Evolutionary conservation across 2,888 invertebrate species (phyloP), one percentile per base, ranked within the genome.

Genomic region (Agrypnus murinus): DNA sequence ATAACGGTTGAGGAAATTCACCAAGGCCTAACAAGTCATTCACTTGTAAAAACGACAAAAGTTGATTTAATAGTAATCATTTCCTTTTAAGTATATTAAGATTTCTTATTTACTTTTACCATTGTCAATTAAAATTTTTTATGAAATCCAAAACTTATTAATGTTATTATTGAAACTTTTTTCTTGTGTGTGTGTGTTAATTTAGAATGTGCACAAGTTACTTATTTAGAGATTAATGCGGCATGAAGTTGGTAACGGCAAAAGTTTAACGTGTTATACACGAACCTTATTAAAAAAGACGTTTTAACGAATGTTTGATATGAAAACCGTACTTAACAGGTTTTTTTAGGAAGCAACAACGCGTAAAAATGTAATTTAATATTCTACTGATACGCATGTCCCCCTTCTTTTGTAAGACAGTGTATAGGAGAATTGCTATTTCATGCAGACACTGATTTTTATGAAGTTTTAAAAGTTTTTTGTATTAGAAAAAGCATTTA

Each of bases 1-100:
- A n/a, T n/a, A 55, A 55, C 55, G 55, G 38, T 55, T n/a, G 50
- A 55, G 36, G 55, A 55, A 36, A 36, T 55, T 55, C 15, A n/a
- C 12, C 55, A 55, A 55, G 55, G 55, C 14, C 55, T 55, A 9
- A 7, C 14, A 7, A 36, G 15, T 31, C 12, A 50, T 50, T 32
- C 50, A 50, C n/a, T 32, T 12, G 14, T 25, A 50, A 50, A n/a
- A 50, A 3, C 10, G 12, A 1, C 6, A 46, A 46, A 46, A 5
- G 12, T 12, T 25, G 17, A 6, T 9, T 17, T 14, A 19, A 43
- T 43, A 25, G n/a, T n/a, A n/a, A n/a, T n/a, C n/a, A 46, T 46
- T 46, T 46, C 53, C 53, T 3, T n/a, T n/a, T n/a, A n/a, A n/a
- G n/a, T n/a, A n/a, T n/a, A n/a, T n/a, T 53, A 14, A 32, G 12